Conservation (phyloP, 2,113 vertebrate species). For the Tachycineta bicolor region DNA sequence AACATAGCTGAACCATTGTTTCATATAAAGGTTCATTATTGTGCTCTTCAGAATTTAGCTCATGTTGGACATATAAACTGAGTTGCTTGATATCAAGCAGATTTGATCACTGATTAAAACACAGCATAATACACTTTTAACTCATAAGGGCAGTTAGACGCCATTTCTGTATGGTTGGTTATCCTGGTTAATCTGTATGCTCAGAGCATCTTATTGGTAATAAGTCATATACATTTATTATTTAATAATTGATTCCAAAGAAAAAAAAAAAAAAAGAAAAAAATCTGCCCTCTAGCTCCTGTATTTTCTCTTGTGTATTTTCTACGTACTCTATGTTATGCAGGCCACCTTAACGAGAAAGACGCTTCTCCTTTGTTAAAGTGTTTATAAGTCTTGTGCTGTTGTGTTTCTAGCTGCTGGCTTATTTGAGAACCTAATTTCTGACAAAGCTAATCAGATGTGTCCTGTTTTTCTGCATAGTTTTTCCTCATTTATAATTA, state of each 20-base stretch:
- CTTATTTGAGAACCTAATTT: not conserved
- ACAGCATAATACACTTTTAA: not conserved
- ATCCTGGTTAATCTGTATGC: not conserved
- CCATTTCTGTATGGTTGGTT: not conserved
- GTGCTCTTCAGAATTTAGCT: not conserved
- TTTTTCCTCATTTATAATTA: not conserved
- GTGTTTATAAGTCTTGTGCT: not conserved
- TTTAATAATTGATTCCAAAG: not conserved
- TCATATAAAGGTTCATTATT: not conserved
- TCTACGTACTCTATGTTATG: fast-evolving
- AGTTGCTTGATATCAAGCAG: not conserved
- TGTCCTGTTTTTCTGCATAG: not conserved
- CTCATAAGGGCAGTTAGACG: not conserved
- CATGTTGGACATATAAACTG: not conserved
- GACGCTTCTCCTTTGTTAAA: not conserved
- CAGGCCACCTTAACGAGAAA: not conserved
- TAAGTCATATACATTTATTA: not conserved
- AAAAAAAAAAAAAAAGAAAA: not conserved
- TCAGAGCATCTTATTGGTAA: not conserved
- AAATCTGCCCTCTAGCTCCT: not conserved
- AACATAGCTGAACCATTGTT: not conserved
- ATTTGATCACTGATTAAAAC: not conserved
- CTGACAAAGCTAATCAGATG: not conserved
- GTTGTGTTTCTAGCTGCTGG: not conserved
- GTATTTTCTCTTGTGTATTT: not conserved